phyloP scores from a whole-genome alignment of 2,113 vertebrate genomes.

The Corydoras maculifer region DNA sequence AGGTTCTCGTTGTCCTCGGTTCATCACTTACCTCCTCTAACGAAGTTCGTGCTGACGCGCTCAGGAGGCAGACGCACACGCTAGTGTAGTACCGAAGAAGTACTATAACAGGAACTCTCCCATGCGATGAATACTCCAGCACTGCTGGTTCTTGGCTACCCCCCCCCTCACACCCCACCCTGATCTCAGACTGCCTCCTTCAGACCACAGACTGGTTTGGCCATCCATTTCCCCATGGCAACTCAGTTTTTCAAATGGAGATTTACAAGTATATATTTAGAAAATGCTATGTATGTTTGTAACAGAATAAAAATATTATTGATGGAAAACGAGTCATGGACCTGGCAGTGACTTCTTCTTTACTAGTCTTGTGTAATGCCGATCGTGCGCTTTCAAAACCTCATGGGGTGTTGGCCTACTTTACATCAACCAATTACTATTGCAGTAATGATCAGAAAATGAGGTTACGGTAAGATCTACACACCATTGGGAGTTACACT shows the following conservation, averaged over 20 bases:
- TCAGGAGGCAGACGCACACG: slow-evolving; percentile 4
- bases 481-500: too few species aligned
- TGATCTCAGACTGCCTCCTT: slow-evolving; percentile 18
- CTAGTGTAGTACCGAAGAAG: not conserved
- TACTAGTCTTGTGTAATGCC: too few species aligned
- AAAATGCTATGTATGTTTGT: slow-evolving; percentile 55
- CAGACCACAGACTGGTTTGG: slow-evolving; percentile 15
- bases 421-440: too few species aligned
- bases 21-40: slow-evolving; percentile 28
- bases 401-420: too few species aligned
- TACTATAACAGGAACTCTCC: slow-evolving; percentile 14
- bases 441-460: too few species aligned
- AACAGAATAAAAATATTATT: slow-evolving; percentile 54
- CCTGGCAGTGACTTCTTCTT: not conserved
- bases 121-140: slow-evolving; percentile 16
- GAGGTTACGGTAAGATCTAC: too few species aligned
- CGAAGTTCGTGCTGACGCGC: slow-evolving; percentile 23
- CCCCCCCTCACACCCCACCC: not conserved
- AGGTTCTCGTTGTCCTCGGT: slow-evolving; percentile 34
- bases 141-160: slow-evolving; percentile 13
- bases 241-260: slow-evolving; percentile 35
- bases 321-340: slow-evolving; percentile 35
- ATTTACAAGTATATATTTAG: slow-evolving; percentile 56
- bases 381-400: too few species aligned
- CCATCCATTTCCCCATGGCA: slow-evolving; percentile 23